Evolutionary conservation across 2,888 invertebrate species (phyloP), one percentile per base, ranked within the genome.

Genomic region (Apocheima hispidaria): DNA sequence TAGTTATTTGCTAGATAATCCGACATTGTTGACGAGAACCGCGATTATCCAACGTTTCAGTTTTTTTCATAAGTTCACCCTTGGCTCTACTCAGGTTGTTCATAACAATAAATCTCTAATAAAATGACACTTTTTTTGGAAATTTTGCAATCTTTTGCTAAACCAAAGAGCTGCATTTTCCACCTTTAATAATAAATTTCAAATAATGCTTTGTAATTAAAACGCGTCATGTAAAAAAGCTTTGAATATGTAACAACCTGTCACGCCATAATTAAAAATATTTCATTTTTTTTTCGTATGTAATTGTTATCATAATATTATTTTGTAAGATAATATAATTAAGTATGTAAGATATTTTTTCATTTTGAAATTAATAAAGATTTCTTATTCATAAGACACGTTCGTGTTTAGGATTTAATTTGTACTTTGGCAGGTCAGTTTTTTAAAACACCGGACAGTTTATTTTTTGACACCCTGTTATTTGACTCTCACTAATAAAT

Each of bases 401-500:
- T 33, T 48, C 26, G 58, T 60, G 50, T 64, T 55, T 67, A 68
- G 65, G 43, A 49, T 57, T 67, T 63, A 63, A 60, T 64, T 64
- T 68, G 46, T 67, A 64, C n/a, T 65, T 63, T 56, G 59, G 56
- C 60, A 63, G 61, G 62, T 50, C n/a, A 36, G 38, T 53, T 52
- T 66, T 50, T 56, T 54, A 40, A 53, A 67, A 61, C 58, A 64
- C 57, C 49, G 62, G 60, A 50, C 43, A 54, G 35, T 54, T 52
- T 63, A 56, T 33, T 60, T 66, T 69, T 58, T 51, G 55, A 66
- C 65, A 66, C 78, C 74, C 78, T 89, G 85, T 90, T 83, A 77
- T 82, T 83, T 81, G 77, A 79, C 79, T 84, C 81, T 84, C 82
- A 84, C 81, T 89, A 86, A 87, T 88, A 78, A 84, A 84, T 79